Percentiles rank a stretch among this genome's conserved stretches.
Conservation (phyloP, 2,888 invertebrate species). For the Ectropis crepuscularia region DNA sequence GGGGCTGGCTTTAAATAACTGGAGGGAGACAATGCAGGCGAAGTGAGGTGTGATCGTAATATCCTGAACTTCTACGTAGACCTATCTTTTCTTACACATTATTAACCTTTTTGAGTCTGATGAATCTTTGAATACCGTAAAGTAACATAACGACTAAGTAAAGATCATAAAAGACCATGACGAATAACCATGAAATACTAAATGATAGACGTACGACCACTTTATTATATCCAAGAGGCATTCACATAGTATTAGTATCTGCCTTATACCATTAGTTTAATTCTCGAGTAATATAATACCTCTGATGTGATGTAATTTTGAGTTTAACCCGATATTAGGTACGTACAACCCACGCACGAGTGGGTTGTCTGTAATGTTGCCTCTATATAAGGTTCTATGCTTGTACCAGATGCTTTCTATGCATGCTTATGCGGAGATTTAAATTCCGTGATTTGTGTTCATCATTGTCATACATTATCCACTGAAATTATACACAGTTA, state of each 20-base stretch:
- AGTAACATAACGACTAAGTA: not conserved
- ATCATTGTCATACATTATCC: not conserved
- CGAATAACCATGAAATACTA: not conserved
- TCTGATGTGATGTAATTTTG: conserved; percentile 10
- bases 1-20: too few species aligned
- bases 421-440: not conserved
- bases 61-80: too few species aligned
- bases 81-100: too few species aligned
- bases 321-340: conserved; percentile 8
- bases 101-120: too few species aligned
- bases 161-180: conserved; percentile 1
- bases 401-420: conserved; percentile 5
- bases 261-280: not conserved
- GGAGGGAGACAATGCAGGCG: too few species aligned
- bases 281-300: conserved; percentile 4
- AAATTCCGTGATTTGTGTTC: too few species aligned
- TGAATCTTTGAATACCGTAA: too few species aligned
- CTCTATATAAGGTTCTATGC: not conserved
- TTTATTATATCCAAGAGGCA: conserved; percentile 6
- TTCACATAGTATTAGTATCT: not conserved
- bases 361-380: conserved; percentile 7
- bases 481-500: not conserved
- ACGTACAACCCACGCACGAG: not conserved
- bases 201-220: not conserved
- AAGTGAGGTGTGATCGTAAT: too few species aligned